A percentile compares a stretch with the other conserved stretches of the same genome.
These are phyloP conservation scores for Venustoraphidia nigricollis DNA, from an alignment of 2,888 invertebrate species.

Conservation along the genomic window DNA sequence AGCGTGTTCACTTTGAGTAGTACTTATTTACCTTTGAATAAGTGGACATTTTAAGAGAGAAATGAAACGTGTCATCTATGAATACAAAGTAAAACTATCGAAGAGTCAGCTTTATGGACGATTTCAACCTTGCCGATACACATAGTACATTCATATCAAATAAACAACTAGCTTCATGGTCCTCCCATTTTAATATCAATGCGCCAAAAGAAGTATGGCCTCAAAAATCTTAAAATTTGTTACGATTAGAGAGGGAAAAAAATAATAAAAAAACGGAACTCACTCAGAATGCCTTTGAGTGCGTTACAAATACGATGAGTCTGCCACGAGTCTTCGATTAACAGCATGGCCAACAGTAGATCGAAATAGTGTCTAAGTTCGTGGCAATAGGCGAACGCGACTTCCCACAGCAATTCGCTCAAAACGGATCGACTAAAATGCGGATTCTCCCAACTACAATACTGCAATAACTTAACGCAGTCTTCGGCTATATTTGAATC, in stretches of 20 bases:
- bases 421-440: slow-evolving; percentile 80
- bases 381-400: slow-evolving; percentile 81
- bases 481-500: slow-evolving; percentile 88
- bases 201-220: too few relatives aligned
- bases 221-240: too few relatives aligned
- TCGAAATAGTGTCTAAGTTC: slow-evolving; percentile 88
- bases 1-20: too few relatives aligned
- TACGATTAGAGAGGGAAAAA: background rate
- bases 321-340: slow-evolving; percentile 94
- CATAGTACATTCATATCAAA: too few relatives aligned
- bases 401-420: slow-evolving; percentile 82
- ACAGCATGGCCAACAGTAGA: slow-evolving; percentile 67
- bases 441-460: slow-evolving; percentile 94
- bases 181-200: too few relatives aligned
- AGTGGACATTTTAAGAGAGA: too few relatives aligned
- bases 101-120: too few relatives aligned
- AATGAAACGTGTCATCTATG: too few relatives aligned
- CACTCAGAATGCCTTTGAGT: slow-evolving; percentile 51
- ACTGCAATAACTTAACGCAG: slow-evolving; percentile 76
- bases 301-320: slow-evolving; percentile 87
- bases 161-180: too few relatives aligned
- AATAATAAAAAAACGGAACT: slow-evolving; percentile 19
- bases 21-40: too few relatives aligned
- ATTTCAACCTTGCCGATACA: too few relatives aligned
- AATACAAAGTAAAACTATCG: too few relatives aligned